These are phyloP conservation scores for Sitophilus oryzae DNA, from an alignment of 1,140 invertebrate species.

Conservation along the genomic window DNA sequence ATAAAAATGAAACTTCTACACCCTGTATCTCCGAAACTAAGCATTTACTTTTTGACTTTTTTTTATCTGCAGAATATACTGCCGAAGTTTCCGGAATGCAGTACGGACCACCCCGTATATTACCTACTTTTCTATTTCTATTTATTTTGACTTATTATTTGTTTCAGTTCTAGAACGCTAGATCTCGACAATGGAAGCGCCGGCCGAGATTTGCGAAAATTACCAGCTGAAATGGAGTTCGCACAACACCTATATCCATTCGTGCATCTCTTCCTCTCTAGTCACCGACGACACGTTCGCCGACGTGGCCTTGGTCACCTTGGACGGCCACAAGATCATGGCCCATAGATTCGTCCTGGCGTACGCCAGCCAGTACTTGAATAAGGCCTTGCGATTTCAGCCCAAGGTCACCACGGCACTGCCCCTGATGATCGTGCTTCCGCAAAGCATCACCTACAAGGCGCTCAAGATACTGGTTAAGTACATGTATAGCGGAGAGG, in stretches of 20 bases:
- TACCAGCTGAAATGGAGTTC: constrained; percentile 85
- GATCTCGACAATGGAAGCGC: constrained; percentile 23
- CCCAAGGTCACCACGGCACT: constrained; percentile 51
- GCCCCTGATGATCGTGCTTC: constrained; percentile 67
- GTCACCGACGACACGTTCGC: constrained; percentile 69
- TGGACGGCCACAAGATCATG: constrained; percentile 72
- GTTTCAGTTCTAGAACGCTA: background rate
- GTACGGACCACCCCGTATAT: too few relatives aligned
- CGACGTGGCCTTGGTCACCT: constrained; percentile 75
- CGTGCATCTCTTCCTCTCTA: constrained; percentile 69
- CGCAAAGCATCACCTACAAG: constrained; percentile 70
- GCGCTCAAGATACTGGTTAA: constrained; percentile 73
- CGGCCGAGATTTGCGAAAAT: constrained; percentile 52
- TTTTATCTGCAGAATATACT: too few relatives aligned
- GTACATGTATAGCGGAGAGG: constrained; percentile 80
- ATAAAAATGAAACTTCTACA: too few relatives aligned
- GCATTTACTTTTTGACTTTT: too few relatives aligned
- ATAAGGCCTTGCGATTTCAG: constrained; percentile 50
- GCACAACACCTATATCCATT: constrained; percentile 71
- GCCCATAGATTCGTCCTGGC: constrained; percentile 83
- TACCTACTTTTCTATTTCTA: too few relatives aligned
- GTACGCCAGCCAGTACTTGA: constrained; percentile 59
- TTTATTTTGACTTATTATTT: too few relatives aligned
- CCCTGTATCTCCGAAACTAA: too few relatives aligned
- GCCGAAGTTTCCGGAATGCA: too few relatives aligned